Evolutionary conservation across 1,140 invertebrate genomes (phyloP), one percentile per base, ranked within the genome.

Genomic region (Steinernema khuongi): DNA sequence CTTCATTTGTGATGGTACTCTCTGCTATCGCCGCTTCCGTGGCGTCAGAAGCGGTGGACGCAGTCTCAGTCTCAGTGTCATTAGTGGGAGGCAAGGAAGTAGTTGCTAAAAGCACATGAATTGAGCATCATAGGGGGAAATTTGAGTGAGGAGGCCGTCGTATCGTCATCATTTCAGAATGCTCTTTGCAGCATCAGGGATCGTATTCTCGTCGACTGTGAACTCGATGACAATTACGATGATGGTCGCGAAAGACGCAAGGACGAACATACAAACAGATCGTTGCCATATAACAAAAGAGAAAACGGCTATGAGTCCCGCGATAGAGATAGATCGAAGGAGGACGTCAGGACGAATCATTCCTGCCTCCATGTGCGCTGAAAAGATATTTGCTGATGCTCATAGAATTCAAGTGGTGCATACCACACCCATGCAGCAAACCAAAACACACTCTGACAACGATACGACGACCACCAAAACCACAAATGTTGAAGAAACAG

Each of bases 251-350:
- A 81, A 22, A 28, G 76, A 67, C 1, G 75, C 74, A 29, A 82
- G 68, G 33, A 73, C 41, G 32, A 80, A 68, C 30, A 74, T 43
- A 36, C 80, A n/a, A 2, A 72, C 67, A 2, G 79, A 76, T 29
- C 73, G 72, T 41, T 79, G 77, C 41, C 70, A 74, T 50, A 85
- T 71, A 18, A 83, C 75, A 76, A 83, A 82, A 19, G 73, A 66
- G 30, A 85, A 68, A 31, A 83, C 74, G 7, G 66, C 29, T 19
- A 79, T 68, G 1, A 83, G 73, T n/a, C 83, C 72, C 19, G 74
- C 70, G 36, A 83, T 72, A 19, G 81, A 72, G 50, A 83, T 70
- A 14, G 77, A 60, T 33, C 82, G 77, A 26, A 83, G 81, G 31
- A 77, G 33, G 18, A 44, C 44, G 41, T 77, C 82, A 22, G 84